These are phyloP conservation scores for Heliothis virescens DNA, from an alignment of 1,140 invertebrate genomes.

Conservation along the genomic window DNA sequence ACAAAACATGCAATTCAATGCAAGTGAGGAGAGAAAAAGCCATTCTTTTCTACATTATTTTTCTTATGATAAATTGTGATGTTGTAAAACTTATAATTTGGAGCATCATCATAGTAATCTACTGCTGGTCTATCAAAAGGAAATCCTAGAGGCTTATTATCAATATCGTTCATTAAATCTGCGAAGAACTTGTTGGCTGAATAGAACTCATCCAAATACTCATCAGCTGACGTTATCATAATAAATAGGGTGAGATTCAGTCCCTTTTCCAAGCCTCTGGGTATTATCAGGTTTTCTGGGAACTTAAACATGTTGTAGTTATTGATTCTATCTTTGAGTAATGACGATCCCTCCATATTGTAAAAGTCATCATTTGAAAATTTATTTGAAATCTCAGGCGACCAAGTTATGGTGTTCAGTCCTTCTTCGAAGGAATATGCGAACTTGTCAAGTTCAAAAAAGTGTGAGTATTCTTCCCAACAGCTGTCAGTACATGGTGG, in stretches of 20 bases:
- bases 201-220: slow-evolving; percentile 51
- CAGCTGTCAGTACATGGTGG: slow-evolving; percentile 82
- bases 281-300: slow-evolving; percentile 74
- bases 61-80: slow-evolving; percentile 72
- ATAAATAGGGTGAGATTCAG: slow-evolving; percentile 75
- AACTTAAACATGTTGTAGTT: slow-evolving; percentile 75
- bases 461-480: slow-evolving; percentile 67
- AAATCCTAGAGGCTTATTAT: slow-evolving; percentile 73
- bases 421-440: slow-evolving; percentile 64
- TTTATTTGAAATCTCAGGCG: slow-evolving; percentile 60
- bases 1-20: slow-evolving; percentile 54
- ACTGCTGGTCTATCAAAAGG: slow-evolving; percentile 71
- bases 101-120: slow-evolving; percentile 55
- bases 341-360: slow-evolving; percentile 60
- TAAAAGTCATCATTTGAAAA: slow-evolving; percentile 71
- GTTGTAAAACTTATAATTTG: slow-evolving; percentile 78
- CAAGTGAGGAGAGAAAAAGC: slow-evolving; percentile 70
- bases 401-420: slow-evolving; percentile 69
- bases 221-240: slow-evolving; percentile 63
- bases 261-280: slow-evolving; percentile 71
- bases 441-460: slow-evolving; percentile 74
- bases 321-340: slow-evolving; percentile 52
- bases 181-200: slow-evolving; percentile 49
- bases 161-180: slow-evolving; percentile 57
- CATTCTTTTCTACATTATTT: slow-evolving; percentile 57